These are phyloP conservation scores for Zaprionus nigranus DNA, from an alignment of 1,140 invertebrate species.

Conservation along the genomic window DNA sequence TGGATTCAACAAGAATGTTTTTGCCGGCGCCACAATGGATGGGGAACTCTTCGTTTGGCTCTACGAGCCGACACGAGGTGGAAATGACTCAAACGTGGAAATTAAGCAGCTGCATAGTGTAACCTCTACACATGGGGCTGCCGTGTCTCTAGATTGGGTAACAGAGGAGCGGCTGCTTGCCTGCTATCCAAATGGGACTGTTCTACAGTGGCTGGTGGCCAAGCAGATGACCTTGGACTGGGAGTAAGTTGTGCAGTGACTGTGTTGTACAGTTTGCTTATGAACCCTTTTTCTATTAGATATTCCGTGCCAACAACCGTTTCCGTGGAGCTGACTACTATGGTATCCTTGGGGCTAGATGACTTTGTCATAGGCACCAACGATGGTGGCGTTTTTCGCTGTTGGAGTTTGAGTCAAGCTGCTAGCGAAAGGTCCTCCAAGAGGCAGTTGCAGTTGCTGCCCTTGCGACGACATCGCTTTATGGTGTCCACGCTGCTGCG, in stretches of 20 bases:
- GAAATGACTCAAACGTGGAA: slow-evolving; percentile 45
- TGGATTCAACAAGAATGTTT: slow-evolving; percentile 72
- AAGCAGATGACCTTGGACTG: slow-evolving; percentile 67
- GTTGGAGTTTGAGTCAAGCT: slow-evolving; percentile 49
- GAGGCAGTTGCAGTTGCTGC: slow-evolving; percentile 59
- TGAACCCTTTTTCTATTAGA: slow-evolving; percentile 6
- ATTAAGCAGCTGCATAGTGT: slow-evolving; percentile 62
- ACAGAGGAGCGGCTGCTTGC: slow-evolving; percentile 65
- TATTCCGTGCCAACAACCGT: slow-evolving; percentile 52
- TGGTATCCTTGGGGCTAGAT: slow-evolving; percentile 59
- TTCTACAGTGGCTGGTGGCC: slow-evolving; percentile 65
- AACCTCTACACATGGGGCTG: slow-evolving; percentile 60
- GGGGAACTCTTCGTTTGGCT: slow-evolving; percentile 77
- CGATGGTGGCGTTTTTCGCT: slow-evolving; percentile 70
- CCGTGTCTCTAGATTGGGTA: slow-evolving; percentile 73
- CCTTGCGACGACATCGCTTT: slow-evolving; percentile 69
- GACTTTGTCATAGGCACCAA: slow-evolving; percentile 74
- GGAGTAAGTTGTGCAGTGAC: slow-evolving; percentile 56
- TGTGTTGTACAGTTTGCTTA: neutral
- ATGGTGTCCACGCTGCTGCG: slow-evolving; percentile 66
- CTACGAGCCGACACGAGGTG: slow-evolving; percentile 45
- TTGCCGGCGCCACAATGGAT: slow-evolving; percentile 77
- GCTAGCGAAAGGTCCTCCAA: slow-evolving; percentile 23
- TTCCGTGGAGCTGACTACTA: slow-evolving; percentile 55
- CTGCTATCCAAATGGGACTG: slow-evolving; percentile 70